Evolutionary conservation across 2,888 invertebrate species (phyloP), one percentile per base, ranked within the genome.

Genomic region (Invenusta paracnida): DNA sequence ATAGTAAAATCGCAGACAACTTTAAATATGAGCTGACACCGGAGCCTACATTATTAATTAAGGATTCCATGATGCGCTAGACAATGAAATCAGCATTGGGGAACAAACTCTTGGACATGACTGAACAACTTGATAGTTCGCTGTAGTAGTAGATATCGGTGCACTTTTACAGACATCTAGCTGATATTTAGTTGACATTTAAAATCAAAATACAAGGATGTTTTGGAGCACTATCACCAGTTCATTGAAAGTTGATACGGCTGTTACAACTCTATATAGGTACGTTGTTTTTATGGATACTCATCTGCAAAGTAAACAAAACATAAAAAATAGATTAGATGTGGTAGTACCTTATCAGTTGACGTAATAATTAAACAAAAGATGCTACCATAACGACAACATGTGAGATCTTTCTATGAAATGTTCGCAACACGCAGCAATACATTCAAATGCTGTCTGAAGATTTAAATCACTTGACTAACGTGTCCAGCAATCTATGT

Each of bases 11-110:
- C 2, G n/a, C 29, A 29, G 25, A 82, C 29, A 2, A 82, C 82
- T 82, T 82, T 27, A 29, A 82, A 30, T 82, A 82, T 82, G 82
- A 82, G 30, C 82, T 82, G 29, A 82, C 82, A 30, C 29, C 82
- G 23, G 82, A 82, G 30, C 29, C 29, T 2, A 82, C 82, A 82
- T 82, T 5, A 30, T 30, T 82, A 29, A 25, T 82, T 28, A 82
- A 82, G 23, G 2, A 82, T 82, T 29, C 5, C 29, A 28, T 82
- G 82, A 82, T 82, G 82, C 82, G 82, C 82, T 25, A 82, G 82
- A 5, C 73, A 73, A 73, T 73, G 2, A 73, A 73, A 73, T 82
- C 82, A 82, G 29, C 27, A 17, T 23, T 82, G 82, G 2, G 82
- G 30, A 82, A 27, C 31, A 82, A 30, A 29, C 29, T 82, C 29